A percentile compares a stretch with the other conserved stretches of the same genome.
phyloP scores from a whole-genome alignment of 2,113 vertebrate genomes.

The Tiliqua scincoides region DNA sequence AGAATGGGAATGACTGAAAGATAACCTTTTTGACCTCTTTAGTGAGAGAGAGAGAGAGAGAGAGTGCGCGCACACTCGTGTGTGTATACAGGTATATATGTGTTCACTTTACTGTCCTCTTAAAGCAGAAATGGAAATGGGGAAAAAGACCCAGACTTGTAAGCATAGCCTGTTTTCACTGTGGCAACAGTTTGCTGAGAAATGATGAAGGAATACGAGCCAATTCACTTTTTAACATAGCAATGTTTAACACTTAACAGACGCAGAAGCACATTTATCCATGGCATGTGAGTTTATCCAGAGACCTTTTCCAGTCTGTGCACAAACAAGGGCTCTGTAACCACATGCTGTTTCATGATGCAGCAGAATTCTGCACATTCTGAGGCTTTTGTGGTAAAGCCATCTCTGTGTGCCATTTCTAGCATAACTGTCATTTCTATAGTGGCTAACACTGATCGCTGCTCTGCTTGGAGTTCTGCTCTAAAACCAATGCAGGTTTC shows the following conservation, averaged over 20 bases:
- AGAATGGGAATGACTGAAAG: background rate
- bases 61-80: too few species aligned
- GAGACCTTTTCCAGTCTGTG: background rate
- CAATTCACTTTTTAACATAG: background rate
- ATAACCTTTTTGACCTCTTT: conserved; percentile 1
- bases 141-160: background rate
- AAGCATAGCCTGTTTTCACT: background rate
- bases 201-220: background rate
- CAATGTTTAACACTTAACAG: background rate
- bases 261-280: too few species aligned
- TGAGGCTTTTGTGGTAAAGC: background rate
- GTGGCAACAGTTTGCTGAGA: background rate
- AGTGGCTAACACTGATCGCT: background rate
- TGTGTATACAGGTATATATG: too few species aligned
- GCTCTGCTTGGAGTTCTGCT: background rate
- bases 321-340: background rate
- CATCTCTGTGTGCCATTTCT: background rate
- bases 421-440: background rate
- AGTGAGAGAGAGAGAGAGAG: too few species aligned
- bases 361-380: background rate
- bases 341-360: background rate
- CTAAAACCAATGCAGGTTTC: background rate
- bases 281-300: background rate
- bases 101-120: too few species aligned
- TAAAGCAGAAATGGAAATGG: too few species aligned